Evolutionary conservation across 35 echinoderm and acorn worm species (phyloP).

Genomic region (Heliocidaris erythrogramma): DNA sequence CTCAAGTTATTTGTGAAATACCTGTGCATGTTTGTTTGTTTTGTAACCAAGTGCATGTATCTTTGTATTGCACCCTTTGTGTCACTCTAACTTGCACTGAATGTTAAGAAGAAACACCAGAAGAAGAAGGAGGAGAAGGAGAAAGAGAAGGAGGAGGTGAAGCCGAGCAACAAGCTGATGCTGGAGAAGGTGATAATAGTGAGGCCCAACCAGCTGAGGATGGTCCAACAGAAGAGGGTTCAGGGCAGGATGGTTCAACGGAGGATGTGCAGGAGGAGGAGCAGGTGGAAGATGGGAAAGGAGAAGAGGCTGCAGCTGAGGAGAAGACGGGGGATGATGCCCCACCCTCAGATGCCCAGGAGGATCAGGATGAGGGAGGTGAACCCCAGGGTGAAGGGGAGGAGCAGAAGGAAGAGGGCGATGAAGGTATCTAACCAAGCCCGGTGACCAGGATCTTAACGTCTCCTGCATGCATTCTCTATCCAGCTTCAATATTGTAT

Average conservation of each 20-base stretch:
- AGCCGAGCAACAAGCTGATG: neutral
- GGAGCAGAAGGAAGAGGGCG: constrained; percentile 20
- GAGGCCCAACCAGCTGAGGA: neutral
- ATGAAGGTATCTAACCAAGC: constrained; percentile 38
- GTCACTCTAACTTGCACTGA: neutral
- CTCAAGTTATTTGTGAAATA: neutral
- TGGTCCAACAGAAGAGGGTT: neutral
- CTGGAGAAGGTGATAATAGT: neutral
- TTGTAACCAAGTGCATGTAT: neutral
- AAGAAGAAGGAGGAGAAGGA: neutral
- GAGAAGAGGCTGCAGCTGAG: neutral
- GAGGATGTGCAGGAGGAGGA: neutral
- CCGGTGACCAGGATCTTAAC: neutral
- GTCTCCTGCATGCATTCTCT: constrained; percentile 1
- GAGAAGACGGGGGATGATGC: neutral
- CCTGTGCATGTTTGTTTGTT: neutral
- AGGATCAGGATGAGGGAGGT: neutral
- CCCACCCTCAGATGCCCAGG: neutral
- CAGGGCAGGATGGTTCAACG: neutral
- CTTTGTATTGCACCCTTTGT: constrained; percentile 4
- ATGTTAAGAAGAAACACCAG: neutral
- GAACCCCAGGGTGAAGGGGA: neutral
- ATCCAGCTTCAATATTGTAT: neutral
- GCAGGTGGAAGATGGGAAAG: neutral
- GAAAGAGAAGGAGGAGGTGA: neutral